Base-by-base conservation (phyloP, 2,797 vertebrate species). In the Pogoniulus pusillus region DNA sequence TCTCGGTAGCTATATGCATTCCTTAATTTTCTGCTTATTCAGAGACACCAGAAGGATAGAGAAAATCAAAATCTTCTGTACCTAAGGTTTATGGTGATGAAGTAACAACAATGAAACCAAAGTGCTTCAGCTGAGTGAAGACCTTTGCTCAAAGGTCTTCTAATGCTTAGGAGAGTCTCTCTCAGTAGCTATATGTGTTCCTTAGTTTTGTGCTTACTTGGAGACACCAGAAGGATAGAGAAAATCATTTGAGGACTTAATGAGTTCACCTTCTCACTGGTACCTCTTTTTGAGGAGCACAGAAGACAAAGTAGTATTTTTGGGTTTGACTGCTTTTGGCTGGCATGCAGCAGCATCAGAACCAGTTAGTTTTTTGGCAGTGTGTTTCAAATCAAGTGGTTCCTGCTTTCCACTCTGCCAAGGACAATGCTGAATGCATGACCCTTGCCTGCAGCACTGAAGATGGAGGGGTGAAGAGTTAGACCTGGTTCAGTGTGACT, bases 191-290 rank as follows among this genome's bases (percentile, higher is more conserved):
- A 7, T 24, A 66, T 85, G 35, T 37, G 23, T 94, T 87, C 55
- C 78, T 64, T 77, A 85, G 60, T 74, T 84, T 88, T 76, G 6
- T 76, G 26, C 16, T 90, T 83, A 45, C 77, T 91, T 43, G 83
- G 65, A 81, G 85, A 68, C 29, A 78, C 53, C 18, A 51, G 65
- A 72, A 92, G 12, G 35, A 51, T 41, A 55, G 27, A 86, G 18
- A 58, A 68, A 59, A 86, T 76, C 1, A 17, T 59, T 30, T 65
- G 60, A 63, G n/a, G 29, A 58, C 6, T 81, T 64, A 6, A 0
- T 51, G 49, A 27, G 16, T 68, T 90, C 23, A 64, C 9, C 29
- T 51, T 4, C 8, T 59, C n/a, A 15, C 3, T 34, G 32, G 7
- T 15, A 8, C 23, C 49, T 3, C 13, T 12, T 51, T 73, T 80